Base-by-base conservation (phyloP, 1,140 invertebrate species). In the Ceratina calcarata region DNA sequence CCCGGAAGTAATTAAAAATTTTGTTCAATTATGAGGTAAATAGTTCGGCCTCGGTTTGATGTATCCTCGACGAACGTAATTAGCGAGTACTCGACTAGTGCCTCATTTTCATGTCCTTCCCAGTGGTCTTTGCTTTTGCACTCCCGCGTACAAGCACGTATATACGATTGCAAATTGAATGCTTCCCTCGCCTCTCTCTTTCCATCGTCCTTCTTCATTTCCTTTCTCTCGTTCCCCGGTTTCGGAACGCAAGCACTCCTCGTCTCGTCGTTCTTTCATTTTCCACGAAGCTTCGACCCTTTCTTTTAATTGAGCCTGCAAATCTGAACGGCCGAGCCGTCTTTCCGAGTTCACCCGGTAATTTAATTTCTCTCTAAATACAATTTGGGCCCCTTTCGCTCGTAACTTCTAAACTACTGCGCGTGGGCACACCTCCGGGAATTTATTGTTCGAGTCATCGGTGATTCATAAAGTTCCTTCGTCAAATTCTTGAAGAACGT, bases 141-240 rank as follows among this genome's bases (percentile, higher is more conserved):
- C n/a, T 16, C 55, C 66, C 53, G 18, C 6, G 37, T 45, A 3
- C 32, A 22, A 51, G n/a, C 27, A 67, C 32, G 71, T 61, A 80
- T 64, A 80, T 64, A 60, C 65, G 72, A 76, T 80, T 37, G 65
- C 32, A 81, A 81, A 77, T 81, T 75, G 79, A 69, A 70, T 64
- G 57, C 49, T 37, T n/a, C 16, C 16, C n/a, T 49, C 37, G 8
- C 37, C 64, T 18, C 20, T 16, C 3, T 58, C 18, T 7, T 49
- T 49, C 37, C 1, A 15, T n/a, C 32, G 27, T 60, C 22, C 49
- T 69, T 65, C 64, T 69, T 80, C 68, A 16, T 69, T 55, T 67
- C 24, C 24, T 49, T 37, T 32, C 70, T 45, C 1, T 60, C n/a
- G 55, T 24, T 16, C 12, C 27, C 27, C n/a, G 7, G 45, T 24